Evolutionary conservation across 2,113 vertebrate genomes (phyloP).

Genomic region (Gopherus evgoodei): DNA sequence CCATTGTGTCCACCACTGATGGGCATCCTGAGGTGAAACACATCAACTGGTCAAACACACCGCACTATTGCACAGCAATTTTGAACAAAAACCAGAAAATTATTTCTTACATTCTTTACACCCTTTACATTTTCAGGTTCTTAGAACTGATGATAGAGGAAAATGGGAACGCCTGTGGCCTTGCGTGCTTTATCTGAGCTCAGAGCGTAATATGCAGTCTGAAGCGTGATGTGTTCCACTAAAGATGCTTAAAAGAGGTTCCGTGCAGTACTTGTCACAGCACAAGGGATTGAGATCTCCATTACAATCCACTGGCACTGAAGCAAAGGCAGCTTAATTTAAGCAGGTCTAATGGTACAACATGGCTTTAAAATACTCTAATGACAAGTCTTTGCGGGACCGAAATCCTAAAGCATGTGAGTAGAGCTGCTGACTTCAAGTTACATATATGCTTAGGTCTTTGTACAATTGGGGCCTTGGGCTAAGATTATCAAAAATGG

Average conservation of each 20-base stretch:
- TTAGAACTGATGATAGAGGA: not conserved
- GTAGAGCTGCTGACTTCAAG: not conserved
- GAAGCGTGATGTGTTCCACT: not conserved
- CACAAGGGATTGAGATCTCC: not conserved
- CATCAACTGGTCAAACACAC: not conserved
- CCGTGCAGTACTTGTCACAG: not conserved
- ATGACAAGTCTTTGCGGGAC: not conserved
- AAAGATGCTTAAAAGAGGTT: not conserved
- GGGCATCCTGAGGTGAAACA: not conserved
- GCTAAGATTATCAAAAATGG: not conserved
- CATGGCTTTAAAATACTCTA: not conserved
- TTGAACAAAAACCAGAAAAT: not conserved
- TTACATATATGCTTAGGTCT: not conserved
- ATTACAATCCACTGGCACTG: not conserved
- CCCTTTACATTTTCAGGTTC: not conserved
- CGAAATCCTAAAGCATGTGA: not conserved
- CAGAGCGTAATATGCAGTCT: not conserved
- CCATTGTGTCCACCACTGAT: not conserved
- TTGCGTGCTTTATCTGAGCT: not conserved
- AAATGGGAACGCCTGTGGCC: not conserved
- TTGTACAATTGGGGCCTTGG: not conserved
- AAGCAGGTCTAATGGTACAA: not conserved
- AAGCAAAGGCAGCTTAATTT: not conserved
- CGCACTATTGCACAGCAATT: not conserved
- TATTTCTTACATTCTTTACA: not conserved